Base-by-base conservation (phyloP, 2,888 invertebrate species). In the Mylabris sibirica region DNA sequence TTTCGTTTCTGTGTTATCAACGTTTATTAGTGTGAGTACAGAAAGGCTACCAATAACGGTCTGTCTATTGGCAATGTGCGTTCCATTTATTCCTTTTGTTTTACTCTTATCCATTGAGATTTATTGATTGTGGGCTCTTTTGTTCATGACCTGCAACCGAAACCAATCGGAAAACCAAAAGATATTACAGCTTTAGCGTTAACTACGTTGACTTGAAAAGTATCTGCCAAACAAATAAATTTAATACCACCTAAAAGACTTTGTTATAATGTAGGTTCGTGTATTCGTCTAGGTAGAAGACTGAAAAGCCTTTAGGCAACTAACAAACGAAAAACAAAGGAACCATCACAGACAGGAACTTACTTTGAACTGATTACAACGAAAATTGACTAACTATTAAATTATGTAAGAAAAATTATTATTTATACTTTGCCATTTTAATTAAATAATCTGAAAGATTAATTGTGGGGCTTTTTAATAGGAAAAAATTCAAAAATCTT, bases 91-190 rank as follows among this genome's bases (percentile, higher is more conserved):
- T 76, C 75, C 74, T 74, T 75, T 75, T 76, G 75, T 76, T 75
- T 78, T 63, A 60, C 12, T 24, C 70, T 75, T 74, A 67, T 64
- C 73, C 72, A 24, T 20, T 24, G 74, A 75, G 73, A 76, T 75
- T 75, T 76, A 76, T 76, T 70, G 76, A 76, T 76, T 76, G 73
- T 75, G 71, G 71, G 72, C 70, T 75, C 75, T 74, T 75, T 77
- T 77, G 77, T 77, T 76, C 75, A 70, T 72, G 74, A 74, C 74
- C 70, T 76, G 72, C 57, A 74, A 69, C 68, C 68, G 70, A 70
- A 76, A 71, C 77, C 78, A 78, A 78, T 78, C 77, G 74, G 71
- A 67, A 65, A 67, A 67, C 66, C 70, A 3, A 75, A 74, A 74
- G 73, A 76, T 72, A 76, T 76, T 74, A 74, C 74, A 72, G 70